phyloP scores from a whole-genome alignment of 2,797 vertebrate genomes.

The Schizopygopsis malacanthus region DNA sequence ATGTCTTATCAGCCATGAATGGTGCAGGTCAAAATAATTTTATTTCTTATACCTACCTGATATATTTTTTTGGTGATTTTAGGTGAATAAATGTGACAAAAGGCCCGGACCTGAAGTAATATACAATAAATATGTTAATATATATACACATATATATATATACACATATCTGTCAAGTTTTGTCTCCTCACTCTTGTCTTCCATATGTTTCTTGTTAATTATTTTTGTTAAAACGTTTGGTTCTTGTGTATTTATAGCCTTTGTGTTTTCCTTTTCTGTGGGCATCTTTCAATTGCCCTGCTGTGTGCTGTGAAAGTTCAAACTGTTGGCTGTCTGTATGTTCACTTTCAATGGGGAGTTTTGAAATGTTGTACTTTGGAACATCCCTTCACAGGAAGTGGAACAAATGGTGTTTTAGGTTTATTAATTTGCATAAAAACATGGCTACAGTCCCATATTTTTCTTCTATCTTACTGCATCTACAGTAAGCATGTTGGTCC shows the following conservation, averaged over 20 bases:
- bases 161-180: neutral
- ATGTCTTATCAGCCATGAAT: neutral
- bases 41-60: slow-evolving; percentile 40
- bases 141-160: no score
- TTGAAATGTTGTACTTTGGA: neutral
- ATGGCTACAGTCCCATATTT: neutral
- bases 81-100: slow-evolving; percentile 28
- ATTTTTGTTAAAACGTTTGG: neutral
- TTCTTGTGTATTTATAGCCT: neutral
- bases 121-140: neutral
- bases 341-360: neutral
- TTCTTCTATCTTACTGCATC: neutral
- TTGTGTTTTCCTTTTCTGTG: neutral
- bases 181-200: neutral
- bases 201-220: neutral
- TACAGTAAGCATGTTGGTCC: neutral
- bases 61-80: neutral
- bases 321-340: neutral
- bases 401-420: neutral
- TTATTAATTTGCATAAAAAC: neutral
- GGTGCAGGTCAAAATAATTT: neutral
- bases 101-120: slow-evolving; percentile 34
- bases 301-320: neutral
- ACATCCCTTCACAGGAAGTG: neutral
- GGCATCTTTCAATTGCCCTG: neutral